Conservation (phyloP, 2,888 invertebrate species). For the Pterostichus niger region DNA sequence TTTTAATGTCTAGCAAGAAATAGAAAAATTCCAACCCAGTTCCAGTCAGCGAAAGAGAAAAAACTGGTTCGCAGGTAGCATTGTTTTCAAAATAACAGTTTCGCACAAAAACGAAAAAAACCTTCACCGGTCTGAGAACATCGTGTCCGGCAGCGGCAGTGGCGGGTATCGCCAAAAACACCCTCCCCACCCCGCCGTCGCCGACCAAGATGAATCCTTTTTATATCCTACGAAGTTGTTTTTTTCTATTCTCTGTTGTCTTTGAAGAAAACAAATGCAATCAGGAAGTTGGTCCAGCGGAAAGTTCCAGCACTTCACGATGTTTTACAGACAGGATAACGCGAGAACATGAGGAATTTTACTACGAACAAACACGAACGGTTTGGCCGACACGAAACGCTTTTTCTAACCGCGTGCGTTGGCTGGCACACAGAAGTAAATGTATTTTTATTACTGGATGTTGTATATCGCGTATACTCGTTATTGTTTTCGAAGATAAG, state of each 20-base stretch:
- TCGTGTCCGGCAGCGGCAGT: conserved; percentile 14
- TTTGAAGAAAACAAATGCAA: conserved; percentile 67
- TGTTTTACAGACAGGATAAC: conserved; percentile 62
- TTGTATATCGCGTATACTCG: conserved; percentile 27
- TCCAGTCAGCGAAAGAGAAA: conserved; percentile 1
- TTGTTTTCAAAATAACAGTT: conserved; percentile 54
- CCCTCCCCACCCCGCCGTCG: neutral
- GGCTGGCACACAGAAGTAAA: conserved; percentile 41
- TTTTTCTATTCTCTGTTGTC: conserved; percentile 65
- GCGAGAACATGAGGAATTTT: conserved; percentile 64
- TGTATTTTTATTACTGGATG: conserved; percentile 45
- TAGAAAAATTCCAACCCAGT: conserved; percentile 13
- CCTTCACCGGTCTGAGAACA: conserved; percentile 9
- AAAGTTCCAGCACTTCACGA: conserved; percentile 66
- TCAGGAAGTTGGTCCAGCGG: conserved; percentile 67
- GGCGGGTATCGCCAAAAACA: neutral
- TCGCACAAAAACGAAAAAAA: conserved; percentile 42
- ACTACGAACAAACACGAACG: conserved; percentile 62
- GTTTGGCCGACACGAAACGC: conserved; percentile 48
- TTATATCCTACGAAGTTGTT: conserved; percentile 63
- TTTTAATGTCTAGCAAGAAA: neutral
- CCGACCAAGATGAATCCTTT: conserved; percentile 63
- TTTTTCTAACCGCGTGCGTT: conserved; percentile 50
- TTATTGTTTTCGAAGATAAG: conserved; percentile 47
- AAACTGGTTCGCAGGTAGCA: conserved; percentile 46